A percentile compares a stretch with the other conserved stretches of the same genome.
These are phyloP conservation scores for Synergus umbraculus DNA, from an alignment of 2,888 invertebrate species.

Conservation along the genomic window DNA sequence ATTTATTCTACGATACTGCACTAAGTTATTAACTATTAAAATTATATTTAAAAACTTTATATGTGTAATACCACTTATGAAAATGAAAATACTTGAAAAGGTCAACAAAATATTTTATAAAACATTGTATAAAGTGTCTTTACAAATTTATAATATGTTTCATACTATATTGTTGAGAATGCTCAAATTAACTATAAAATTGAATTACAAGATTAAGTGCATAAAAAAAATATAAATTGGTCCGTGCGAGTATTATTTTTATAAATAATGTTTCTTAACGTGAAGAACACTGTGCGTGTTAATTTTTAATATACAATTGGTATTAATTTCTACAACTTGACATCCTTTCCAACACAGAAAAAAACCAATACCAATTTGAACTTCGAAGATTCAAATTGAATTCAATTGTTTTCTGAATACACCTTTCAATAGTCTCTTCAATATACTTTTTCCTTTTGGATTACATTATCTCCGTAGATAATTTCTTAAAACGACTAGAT, in stretches of 20 bases:
- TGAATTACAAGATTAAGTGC: neutral
- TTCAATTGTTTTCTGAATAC: slow-evolving; percentile 9
- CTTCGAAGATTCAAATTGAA: neutral
- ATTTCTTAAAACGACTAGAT: neutral
- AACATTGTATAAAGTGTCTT: neutral
- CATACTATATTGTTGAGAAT: neutral
- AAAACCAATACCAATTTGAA: neutral
- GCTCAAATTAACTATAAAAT: neutral
- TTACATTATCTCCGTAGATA: neutral
- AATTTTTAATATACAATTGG: slow-evolving; percentile 7
- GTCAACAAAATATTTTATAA: neutral
- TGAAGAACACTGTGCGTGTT: neutral
- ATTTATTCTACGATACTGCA: neutral
- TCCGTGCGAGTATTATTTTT: slow-evolving; percentile 20
- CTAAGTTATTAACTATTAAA: neutral
- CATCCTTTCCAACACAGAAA: neutral
- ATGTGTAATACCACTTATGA: neutral
- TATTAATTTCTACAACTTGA: neutral
- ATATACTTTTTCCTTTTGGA: neutral
- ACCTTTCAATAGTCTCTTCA: slow-evolving; percentile 7
- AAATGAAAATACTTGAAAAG: neutral
- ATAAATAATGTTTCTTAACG: neutral
- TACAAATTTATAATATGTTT: neutral
- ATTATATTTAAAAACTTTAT: neutral
- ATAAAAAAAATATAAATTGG: slow-evolving; percentile 11